Evolutionary conservation across 1,140 invertebrate species (phyloP).

Genomic region (Neuroterus valhalla): DNA sequence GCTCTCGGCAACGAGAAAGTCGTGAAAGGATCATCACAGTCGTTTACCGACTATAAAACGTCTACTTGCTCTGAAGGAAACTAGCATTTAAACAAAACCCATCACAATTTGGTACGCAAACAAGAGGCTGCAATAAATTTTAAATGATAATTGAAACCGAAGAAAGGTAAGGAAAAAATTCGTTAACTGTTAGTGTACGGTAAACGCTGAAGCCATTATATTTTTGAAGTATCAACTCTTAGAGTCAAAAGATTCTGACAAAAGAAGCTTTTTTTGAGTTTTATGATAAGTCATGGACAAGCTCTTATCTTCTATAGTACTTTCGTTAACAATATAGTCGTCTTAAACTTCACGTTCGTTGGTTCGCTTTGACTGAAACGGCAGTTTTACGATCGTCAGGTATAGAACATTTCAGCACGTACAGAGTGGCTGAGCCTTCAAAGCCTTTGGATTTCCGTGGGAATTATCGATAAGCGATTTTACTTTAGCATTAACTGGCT

Average conservation of each 20-base stretch:
- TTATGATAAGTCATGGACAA: neutral
- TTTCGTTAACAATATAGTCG: conserved; percentile 21
- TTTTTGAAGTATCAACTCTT: conserved; percentile 22
- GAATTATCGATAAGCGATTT: conserved; percentile 31
- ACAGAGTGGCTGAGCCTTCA: conserved; percentile 21
- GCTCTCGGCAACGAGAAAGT: conserved; percentile 28
- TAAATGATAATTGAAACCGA: conserved; percentile 20
- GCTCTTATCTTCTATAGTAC: conserved; percentile 8
- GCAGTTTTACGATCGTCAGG: conserved; percentile 20
- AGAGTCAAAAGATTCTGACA: too few relatives aligned
- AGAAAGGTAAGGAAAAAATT: conserved; percentile 39
- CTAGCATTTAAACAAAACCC: conserved; percentile 24
- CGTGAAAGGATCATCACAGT: conserved; percentile 30
- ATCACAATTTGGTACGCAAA: conserved; percentile 10
- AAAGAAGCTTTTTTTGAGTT: neutral
- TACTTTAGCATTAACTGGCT: conserved; percentile 27
- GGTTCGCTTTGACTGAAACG: conserved; percentile 8
- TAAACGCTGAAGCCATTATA: conserved; percentile 45
- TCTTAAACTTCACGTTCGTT: conserved; percentile 14
- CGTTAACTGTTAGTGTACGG: conserved; percentile 31
- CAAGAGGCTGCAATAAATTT: neutral
- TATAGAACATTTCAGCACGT: conserved; percentile 29
- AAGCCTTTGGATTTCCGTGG: conserved; percentile 28
- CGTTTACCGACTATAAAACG: conserved; percentile 28
- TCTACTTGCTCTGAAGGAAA: conserved; percentile 17